Base-by-base conservation (phyloP, 2,113 vertebrate genomes). In the Merops nubicus region DNA sequence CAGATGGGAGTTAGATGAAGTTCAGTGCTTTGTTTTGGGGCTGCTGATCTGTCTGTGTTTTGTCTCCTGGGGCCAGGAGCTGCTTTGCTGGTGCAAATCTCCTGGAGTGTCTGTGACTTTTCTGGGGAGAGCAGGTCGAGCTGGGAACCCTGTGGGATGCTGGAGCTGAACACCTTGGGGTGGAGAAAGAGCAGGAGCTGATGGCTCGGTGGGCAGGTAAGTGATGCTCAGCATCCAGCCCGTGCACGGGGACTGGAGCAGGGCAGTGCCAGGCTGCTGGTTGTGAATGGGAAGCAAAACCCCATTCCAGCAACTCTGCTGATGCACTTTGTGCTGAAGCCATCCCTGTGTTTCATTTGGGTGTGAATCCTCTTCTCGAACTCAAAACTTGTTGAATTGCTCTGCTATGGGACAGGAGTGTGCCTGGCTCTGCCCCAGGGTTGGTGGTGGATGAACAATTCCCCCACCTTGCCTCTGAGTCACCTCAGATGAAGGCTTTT, bases 341-440 rank as follows among this genome's bases (percentile, higher is more conserved):
- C 15, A 2, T 5, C 28, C 16, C 42, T 34, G 36, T 5, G 0
- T 50, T 60, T 38, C 11, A 0, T 18, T 15, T 5, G n/a, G 64
- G 18, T 23, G 4, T 4, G 8, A 65, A 18, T 4, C 4, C 22
- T 33, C 4, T 4, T 33, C 42, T 8, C 9, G 50, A 48, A 0
- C 40, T 43, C 23, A 0, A 3, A 2, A 0, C 19, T 8, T 3
- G 47, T 22, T 8, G 0, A 54, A 31, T 5, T 5, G 14, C 50
- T 73, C 9, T 1, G 34, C 12, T 19, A 11, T 2, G 47, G n/a
- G 51, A 16, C 8, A 0, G 0, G 3, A 33, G 2, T 0, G 0
- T 31, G 78, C 15, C 57, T 73, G 11, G 60, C n/a, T 5, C 56
- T 20, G 76, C 38, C 70, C 50, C 2, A 6, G 48, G 43, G 40